A percentile compares a stretch with the other conserved stretches of the same genome.
phyloP scores from a whole-genome alignment of 2,888 invertebrate species.

The Rutpela maculata region DNA sequence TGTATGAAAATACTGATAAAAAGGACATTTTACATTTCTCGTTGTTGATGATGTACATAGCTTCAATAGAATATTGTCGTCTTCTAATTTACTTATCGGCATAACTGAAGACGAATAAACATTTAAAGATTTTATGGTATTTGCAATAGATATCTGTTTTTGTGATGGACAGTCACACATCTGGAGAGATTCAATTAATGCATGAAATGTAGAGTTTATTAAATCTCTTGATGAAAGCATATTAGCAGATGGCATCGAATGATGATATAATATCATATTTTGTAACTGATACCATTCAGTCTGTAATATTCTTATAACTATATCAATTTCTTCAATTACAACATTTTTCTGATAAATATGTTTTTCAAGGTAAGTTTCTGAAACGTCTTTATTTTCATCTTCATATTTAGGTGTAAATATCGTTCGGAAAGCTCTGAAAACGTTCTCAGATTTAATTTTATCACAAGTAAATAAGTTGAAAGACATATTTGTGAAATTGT shows the following conservation, averaged over 20 bases:
- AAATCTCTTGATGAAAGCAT: conserved; percentile 56
- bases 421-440: conserved; percentile 43
- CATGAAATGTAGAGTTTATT: conserved; percentile 58
- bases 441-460: conserved; percentile 33
- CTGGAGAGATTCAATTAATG: conserved; percentile 56
- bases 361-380: conserved; percentile 46
- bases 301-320: conserved; percentile 54
- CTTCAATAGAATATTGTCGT: conserved; percentile 58
- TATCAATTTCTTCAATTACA: conserved; percentile 60
- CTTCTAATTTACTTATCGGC: conserved; percentile 53
- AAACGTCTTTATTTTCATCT: not conserved
- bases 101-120: conserved; percentile 41
- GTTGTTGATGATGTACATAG: conserved; percentile 46
- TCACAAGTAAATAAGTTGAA: conserved; percentile 45
- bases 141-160: conserved; percentile 50
- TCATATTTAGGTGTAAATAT: conserved; percentile 35
- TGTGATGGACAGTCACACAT: conserved; percentile 44
- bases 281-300: conserved; percentile 66
- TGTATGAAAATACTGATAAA: conserved; percentile 64
- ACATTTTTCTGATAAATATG: conserved; percentile 52
- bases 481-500: not conserved
- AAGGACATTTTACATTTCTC: conserved; percentile 53
- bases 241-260: conserved; percentile 51
- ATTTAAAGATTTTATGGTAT: conserved; percentile 50
- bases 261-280: conserved; percentile 61